Base-by-base conservation (phyloP, 2,113 vertebrate species). In the Lanius collurio region DNA sequence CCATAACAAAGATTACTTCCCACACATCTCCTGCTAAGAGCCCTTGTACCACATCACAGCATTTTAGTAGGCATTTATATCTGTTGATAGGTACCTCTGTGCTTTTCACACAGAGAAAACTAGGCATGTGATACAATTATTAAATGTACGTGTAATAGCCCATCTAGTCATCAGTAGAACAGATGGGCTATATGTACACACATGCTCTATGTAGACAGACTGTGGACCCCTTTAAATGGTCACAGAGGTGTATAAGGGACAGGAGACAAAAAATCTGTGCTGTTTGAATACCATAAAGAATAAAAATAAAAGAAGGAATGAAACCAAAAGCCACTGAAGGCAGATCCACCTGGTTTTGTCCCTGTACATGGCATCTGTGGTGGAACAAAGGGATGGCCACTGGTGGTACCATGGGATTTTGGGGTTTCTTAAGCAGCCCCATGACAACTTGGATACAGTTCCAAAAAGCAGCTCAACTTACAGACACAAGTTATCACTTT, bases 1-100 rank as follows among this genome's bases (percentile, higher is more conserved):
- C 64, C 82, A 92, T 95, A 90, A 96, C 88, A 94, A 93, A 84
- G 64, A 83, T 67, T 33, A 39, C 64, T 93, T 94, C 80, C 83
- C 83, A 96, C 91, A 95, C 81, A 95, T 75, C 73, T 80, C 64
- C 71, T 89, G 76, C 52, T 94, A 84, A 94, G 56, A 93, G 83
- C 60, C 15, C 56, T 94, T 83, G 68, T 75, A 93, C 93, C 94
- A 95, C 87, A 93, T 93, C 76, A 92, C 8, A 96, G 83, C 56
- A 55, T 68, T 80, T 92, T 35, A 83, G 35, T 15, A 57, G 42
- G 64, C 47, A 78, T 93, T 97, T 95, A 41, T 78, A 86, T 89
- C 89, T 95, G 59, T 49, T 77, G 90, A 94, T 95, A 95, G n/a
- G 31, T 69, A 50, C 71, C 42, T 70, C 16, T 65, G 7, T 74